Percentiles rank a stretch among this genome's conserved stretches.
Evolutionary conservation across 2,797 vertebrate species (phyloP).

Genomic region (Takifugu ocellatus): DNA sequence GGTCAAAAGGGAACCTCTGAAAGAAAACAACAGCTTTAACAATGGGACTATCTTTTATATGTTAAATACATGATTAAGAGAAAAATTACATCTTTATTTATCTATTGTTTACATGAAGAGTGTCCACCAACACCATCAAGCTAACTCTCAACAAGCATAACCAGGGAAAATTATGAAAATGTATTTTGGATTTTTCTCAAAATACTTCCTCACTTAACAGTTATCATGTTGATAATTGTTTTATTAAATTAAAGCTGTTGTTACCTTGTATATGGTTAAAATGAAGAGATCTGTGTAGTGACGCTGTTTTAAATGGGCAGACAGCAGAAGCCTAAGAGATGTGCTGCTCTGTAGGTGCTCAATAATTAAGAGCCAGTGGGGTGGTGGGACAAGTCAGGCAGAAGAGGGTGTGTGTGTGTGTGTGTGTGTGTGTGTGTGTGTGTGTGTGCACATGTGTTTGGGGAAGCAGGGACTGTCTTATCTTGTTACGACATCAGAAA

Average conservation of each 20-base stretch:
- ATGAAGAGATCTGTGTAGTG: neutral
- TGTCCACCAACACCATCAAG: too few relatives aligned
- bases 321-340: conserved; percentile 45
- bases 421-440: conserved; percentile 4
- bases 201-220: neutral
- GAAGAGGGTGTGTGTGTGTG: conserved; percentile 30
- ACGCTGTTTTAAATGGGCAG: conserved; percentile 55
- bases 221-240: conserved; percentile 10
- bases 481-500: conserved; percentile 47
- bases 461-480: conserved; percentile 23
- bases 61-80: too few relatives aligned
- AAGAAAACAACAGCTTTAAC: too few relatives aligned
- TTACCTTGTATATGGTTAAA: too few relatives aligned
- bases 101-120: too few relatives aligned
- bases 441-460: conserved; percentile 6
- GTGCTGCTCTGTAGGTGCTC: conserved; percentile 58
- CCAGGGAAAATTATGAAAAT: too few relatives aligned
- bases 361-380: conserved; percentile 65
- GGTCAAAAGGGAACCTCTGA: too few relatives aligned
- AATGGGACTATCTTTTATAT: too few relatives aligned
- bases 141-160: too few relatives aligned
- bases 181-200: too few relatives aligned
- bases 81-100: too few relatives aligned
- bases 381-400: conserved; percentile 51
- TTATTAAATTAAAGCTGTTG: conserved; percentile 2